These are phyloP conservation scores for Drosophila emarginata DNA, from an alignment of 2,888 invertebrate genomes.

Conservation along the genomic window DNA sequence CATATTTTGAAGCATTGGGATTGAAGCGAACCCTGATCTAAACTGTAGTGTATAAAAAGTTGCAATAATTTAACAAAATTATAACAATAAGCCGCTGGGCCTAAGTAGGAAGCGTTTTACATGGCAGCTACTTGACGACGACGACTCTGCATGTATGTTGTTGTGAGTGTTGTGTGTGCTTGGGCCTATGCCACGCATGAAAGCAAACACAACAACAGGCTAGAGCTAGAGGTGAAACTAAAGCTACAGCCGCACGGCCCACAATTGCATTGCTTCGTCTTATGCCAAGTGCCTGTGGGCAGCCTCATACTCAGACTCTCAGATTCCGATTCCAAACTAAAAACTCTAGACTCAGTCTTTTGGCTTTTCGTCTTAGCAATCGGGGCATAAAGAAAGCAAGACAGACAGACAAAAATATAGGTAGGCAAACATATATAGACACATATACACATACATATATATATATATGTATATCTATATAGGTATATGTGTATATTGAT, in stretches of 20 bases:
- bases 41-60: conserved; percentile 37
- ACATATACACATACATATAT: conserved; percentile 6
- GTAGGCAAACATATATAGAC: conserved; percentile 23
- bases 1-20: too few species aligned
- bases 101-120: conserved; percentile 68
- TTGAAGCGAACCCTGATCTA: too few species aligned
- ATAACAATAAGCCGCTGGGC: conserved; percentile 57
- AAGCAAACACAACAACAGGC: conserved; percentile 49
- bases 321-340: conserved; percentile 33
- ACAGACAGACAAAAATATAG: conserved; percentile 43
- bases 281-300: conserved; percentile 72
- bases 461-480: conserved; percentile 46
- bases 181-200: conserved; percentile 59
- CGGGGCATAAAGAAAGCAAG: conserved; percentile 61
- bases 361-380: conserved; percentile 36
- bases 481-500: conserved; percentile 47
- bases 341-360: conserved; percentile 27
- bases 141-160: conserved; percentile 35
- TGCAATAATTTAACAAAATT: conserved; percentile 60
- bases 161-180: conserved; percentile 28
- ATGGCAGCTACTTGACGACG: conserved; percentile 69
- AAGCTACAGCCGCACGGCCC: conserved; percentile 41
- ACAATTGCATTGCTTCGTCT: conserved; percentile 59
- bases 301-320: conserved; percentile 45
- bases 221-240: conserved; percentile 17